Evolutionary conservation across 2,797 vertebrate species (phyloP), one percentile per base, ranked within the genome.

Genomic region (Pangasius sanitwongsei): DNA sequence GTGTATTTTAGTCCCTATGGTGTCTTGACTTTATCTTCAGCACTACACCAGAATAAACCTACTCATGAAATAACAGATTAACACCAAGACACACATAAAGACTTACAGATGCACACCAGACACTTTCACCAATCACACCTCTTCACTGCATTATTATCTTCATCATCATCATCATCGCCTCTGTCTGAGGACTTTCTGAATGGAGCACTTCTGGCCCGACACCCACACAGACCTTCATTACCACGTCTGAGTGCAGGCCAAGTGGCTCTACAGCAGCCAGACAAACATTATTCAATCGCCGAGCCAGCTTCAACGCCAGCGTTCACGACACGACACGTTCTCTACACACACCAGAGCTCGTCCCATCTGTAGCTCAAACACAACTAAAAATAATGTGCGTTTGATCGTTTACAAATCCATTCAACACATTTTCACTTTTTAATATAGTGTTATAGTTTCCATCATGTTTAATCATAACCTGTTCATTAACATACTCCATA

Each of bases 131-230:
- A 83, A 83, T 65, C 61, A 18, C 12, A n/a, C 6, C 37, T 65
- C 28, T 65, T 20, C 20, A 82, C 16, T 55, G 77, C 15, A 23
- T 75, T 44, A 25, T 50, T 13, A 28, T 77, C 44, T 6, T 78
- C 5, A 5, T 48, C 44, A 50, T 53, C 75, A 34, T 57, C 31
- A 59, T 65, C 59, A 48, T 53, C 1, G 37, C 67, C 44, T 77
- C 55, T 20, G 70, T 61, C 70, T 86, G 85, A 86, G 70, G 85
- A 86, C 57, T 59, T 86, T 86, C 37, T 75, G 85, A 86, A 75
- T 86, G 72, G 81, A 55, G 57, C 37, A 28, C 31, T 70, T 34
- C 25, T 75, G 85, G 70, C 34, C 23, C 1, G 69, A 85, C 72
- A 82, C 48, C 28, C 48, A 57, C 69, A 15, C 87, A 85, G 11